Conservation (phyloP, 2,113 vertebrate genomes). For the Peromyscus maniculatus region DNA sequence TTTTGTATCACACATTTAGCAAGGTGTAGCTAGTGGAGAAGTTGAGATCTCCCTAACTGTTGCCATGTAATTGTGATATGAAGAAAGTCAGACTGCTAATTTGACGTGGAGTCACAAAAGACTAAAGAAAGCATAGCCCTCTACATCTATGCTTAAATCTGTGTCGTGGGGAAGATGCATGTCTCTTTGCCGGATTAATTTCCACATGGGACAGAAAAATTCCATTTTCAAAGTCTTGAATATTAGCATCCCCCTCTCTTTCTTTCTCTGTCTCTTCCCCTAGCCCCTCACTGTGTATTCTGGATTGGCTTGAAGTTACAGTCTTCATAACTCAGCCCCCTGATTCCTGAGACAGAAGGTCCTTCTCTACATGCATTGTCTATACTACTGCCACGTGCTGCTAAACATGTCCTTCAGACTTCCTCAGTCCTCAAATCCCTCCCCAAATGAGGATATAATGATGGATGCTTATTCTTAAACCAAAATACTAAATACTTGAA, state of each 20-base stretch:
- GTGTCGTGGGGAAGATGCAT: not conserved
- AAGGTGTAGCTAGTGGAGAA: not conserved
- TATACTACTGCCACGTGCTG: not conserved
- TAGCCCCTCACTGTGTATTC: not conserved
- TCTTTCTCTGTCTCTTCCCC: not conserved
- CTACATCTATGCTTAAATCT: not conserved
- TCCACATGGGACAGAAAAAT: constrained; percentile 22
- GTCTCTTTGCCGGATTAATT: constrained; percentile 16
- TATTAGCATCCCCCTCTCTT: not conserved
- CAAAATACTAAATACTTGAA: not conserved
- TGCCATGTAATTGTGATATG: not conserved
- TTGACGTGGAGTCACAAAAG: not conserved
- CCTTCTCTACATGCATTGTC: not conserved
- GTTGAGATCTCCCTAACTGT: not conserved
- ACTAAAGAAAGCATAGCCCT: not conserved
- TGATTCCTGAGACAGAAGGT: not conserved
- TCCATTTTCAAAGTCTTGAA: constrained; percentile 30
- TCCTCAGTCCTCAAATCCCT: not conserved
- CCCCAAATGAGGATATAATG: not conserved
- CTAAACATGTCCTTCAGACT: constrained; percentile 41
- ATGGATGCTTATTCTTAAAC: not conserved
- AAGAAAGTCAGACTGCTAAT: not conserved
- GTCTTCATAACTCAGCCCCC: not conserved
- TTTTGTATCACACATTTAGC: not conserved
- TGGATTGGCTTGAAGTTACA: not conserved